Evolutionary conservation across 2,113 vertebrate genomes (phyloP).

Genomic region (Chiloscyllium plagiosum): DNA sequence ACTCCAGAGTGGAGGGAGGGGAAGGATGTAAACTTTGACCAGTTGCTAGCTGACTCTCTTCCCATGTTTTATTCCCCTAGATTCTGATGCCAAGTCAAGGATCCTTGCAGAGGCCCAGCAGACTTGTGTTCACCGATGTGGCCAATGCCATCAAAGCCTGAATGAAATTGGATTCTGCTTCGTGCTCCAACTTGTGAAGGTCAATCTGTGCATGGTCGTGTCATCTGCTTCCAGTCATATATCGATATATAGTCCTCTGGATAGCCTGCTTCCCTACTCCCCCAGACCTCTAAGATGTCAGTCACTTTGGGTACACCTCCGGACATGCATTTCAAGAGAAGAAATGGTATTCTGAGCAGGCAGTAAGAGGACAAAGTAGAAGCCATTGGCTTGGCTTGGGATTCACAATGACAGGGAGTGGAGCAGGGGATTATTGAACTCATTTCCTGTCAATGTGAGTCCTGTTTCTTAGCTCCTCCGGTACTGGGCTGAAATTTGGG

Average conservation of each 20-base stretch:
- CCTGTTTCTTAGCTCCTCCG: neutral
- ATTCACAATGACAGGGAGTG: neutral
- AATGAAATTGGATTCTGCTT: slow-evolving; percentile 41
- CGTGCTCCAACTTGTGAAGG: neutral
- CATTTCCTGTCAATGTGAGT: neutral
- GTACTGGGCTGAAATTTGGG: neutral
- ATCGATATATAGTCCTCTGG: neutral
- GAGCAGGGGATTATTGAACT: neutral
- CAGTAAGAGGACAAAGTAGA: neutral
- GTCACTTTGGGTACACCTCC: neutral
- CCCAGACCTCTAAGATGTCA: neutral
- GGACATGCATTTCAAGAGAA: neutral
- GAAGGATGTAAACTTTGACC: neutral
- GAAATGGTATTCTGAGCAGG: neutral
- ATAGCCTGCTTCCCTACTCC: neutral
- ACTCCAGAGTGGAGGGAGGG: neutral
- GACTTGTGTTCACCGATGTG: slow-evolving; percentile 90
- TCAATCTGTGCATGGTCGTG: neutral
- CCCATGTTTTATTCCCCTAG: slow-evolving; percentile 53
- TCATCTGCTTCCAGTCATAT: neutral
- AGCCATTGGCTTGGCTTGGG: neutral
- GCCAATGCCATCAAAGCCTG: slow-evolving; percentile 86
- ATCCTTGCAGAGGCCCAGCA: slow-evolving; percentile 80
- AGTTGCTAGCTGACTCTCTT: neutral
- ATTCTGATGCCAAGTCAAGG: slow-evolving; percentile 74